Base-by-base conservation (phyloP, 2,888 invertebrate genomes). In the Tinea pellionella region DNA sequence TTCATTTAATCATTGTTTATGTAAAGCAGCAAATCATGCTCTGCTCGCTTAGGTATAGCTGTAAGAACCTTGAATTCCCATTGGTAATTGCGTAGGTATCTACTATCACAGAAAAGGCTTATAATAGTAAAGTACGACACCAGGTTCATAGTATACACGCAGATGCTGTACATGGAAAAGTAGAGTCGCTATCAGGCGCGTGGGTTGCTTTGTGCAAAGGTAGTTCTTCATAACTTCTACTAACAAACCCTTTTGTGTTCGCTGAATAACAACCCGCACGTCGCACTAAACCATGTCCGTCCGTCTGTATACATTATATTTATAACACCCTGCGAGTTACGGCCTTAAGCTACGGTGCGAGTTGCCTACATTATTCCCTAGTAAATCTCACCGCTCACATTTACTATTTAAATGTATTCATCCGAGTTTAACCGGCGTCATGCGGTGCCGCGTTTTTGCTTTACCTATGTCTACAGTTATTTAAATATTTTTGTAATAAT, bases 331-430 rank as follows among this genome's bases (percentile, higher is more conserved):
- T 11, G 61, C 78, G 78, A 84, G 79, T 83, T 84, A 83, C 80
- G 70, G 68, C 74, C 78, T 71, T 79, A 79, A 81, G 80, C 59
- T 47, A 47, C 61, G 59, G 37, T 19, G 32, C 61, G 57, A 41
- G 41, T 66, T 72, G 66, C 72, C 72, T 74, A 77, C 80, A 84
- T 84, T 83, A 83, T 79, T 75, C 77, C 72, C 70, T 73, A 77
- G 73, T 86, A 87, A 84, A 87, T 85, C 82, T 78, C 74, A 73
- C 65, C 69, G 72, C 77, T 80, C 81, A 77, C 80, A 73, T 82
- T 87, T 81, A 81, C 85, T 87, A 86, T 85, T 87, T 85, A 86
- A 86, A 87, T 86, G 83, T 87, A 86, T 85, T 87, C 86, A 84
- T 86, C 81, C 77, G 72, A 80, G 78, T 75, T 80, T 81, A 81